A percentile compares a stretch with the other conserved stretches of the same genome.
Evolutionary conservation across 2,797 vertebrate genomes (phyloP).

Genomic region (Amniataba percoides): DNA sequence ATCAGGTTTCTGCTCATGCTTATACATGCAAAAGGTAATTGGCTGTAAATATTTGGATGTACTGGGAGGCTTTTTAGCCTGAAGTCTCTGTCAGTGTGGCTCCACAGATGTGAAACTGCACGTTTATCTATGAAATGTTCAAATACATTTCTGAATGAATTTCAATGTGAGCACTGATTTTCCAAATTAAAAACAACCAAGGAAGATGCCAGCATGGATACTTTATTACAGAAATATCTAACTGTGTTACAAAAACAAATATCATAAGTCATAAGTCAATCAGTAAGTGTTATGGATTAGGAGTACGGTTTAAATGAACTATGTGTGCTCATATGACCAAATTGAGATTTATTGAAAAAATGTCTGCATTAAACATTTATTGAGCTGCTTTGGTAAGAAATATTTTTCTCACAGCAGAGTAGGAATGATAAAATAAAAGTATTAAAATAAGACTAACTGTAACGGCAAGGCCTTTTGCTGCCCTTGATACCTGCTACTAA

Average conservation of each 20-base stretch:
- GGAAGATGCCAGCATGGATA: not conserved
- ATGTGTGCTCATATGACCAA: not conserved
- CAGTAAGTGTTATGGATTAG: too few relatives aligned
- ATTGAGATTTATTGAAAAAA: not conserved
- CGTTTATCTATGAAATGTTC: not conserved
- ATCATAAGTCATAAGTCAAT: too few relatives aligned
- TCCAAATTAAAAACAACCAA: not conserved
- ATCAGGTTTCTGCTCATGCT: slow-evolving; percentile 30
- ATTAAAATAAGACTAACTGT: too few relatives aligned
- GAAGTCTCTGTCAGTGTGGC: not conserved
- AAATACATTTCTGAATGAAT: too few relatives aligned
- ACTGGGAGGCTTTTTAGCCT: not conserved
- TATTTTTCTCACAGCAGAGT: too few relatives aligned
- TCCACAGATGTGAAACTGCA: not conserved
- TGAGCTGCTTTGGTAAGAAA: not conserved
- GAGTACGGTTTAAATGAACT: not conserved
- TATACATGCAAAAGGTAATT: slow-evolving; percentile 22
- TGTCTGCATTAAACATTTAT: not conserved
- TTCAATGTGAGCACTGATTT: not conserved
- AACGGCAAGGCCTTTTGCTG: too few relatives aligned
- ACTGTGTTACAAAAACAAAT: not conserved
- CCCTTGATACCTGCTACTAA: too few relatives aligned
- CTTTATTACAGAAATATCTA: not conserved
- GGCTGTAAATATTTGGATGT: slow-evolving; percentile 3
- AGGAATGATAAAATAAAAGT: too few relatives aligned